These are phyloP conservation scores for Neolamprologus toae DNA, from an alignment of 2,113 vertebrate species.

Conservation along the genomic window DNA sequence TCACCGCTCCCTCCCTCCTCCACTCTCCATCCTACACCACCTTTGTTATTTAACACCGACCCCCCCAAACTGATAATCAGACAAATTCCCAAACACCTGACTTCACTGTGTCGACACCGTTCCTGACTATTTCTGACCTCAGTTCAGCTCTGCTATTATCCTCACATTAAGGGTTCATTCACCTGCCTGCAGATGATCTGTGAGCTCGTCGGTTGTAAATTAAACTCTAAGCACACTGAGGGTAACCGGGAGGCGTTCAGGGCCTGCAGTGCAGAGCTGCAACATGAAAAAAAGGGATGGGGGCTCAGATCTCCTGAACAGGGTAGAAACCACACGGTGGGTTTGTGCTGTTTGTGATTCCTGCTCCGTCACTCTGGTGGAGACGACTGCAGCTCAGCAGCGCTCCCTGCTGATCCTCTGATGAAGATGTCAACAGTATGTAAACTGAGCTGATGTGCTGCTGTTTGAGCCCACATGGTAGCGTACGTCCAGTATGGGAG, in stretches of 20 bases:
- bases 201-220: constrained; percentile 4
- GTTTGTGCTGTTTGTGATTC: not conserved
- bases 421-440: not conserved
- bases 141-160: not conserved
- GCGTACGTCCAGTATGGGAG: not conserved
- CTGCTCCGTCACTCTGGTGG: not conserved
- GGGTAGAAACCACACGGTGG: constrained; percentile 17
- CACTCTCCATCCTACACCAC: not conserved
- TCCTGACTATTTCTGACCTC: constrained; percentile 11
- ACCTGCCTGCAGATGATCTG: not conserved
- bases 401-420: not conserved
- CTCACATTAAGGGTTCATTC: not conserved
- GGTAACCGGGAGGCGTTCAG: not conserved
- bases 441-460: not conserved
- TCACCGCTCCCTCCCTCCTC: not conserved
- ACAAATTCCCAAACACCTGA: not conserved
- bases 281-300: not conserved
- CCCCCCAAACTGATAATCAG: not conserved
- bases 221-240: constrained; percentile 53
- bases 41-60: not conserved
- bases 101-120: constrained; percentile 1
- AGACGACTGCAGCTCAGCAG: not conserved
- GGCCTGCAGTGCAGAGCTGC: not conserved
- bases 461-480: constrained; percentile 9
- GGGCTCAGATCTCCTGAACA: not conserved